Base-by-base conservation (phyloP, 1,140 invertebrate genomes). In the Megathymus violae region DNA sequence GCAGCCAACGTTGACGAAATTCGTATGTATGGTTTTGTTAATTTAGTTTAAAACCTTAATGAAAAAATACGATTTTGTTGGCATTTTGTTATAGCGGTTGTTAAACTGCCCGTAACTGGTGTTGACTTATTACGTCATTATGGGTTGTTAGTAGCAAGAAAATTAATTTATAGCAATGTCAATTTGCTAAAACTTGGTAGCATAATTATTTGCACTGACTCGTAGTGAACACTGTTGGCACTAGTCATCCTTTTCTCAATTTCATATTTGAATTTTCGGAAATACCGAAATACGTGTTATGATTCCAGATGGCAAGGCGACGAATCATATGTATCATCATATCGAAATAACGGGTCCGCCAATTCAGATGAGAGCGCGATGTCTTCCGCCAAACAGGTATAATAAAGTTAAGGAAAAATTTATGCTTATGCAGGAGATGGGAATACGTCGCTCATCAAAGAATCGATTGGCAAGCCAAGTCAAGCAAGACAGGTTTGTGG, bases 101-200 rank as follows among this genome's bases (percentile, higher is more conserved):
- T 86, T 0, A 48, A 50, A 0, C 71, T 76, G 52, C 68, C 88
- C 0, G 85, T 91, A 6, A 74, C 89, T 3, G 87, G 85, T n/a
- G 82, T 84, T 0, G 87, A 90, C 62, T 85, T 89, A 64, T 64
- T 92, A 16, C 14, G 25, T 0, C 43, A 82, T 54, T 81, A 72
- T 62, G 63, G 71, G 0, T 48, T 91, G 9, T 46, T 88, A 0
- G 76, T 88, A 0, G 82, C 10, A 38, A 65, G 4, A 64, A 68
- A 5, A 16, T 52, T 89, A 5, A 51, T 85, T 10, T 82, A 91
- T n/a, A 11, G 10, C 13, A 1, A 11, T n/a, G 25, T 17, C n/a
- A 47, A n/a, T 22, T 11, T 47, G 22, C 19, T 22, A 15, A 19
- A 14, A 9, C 2, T 43, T 43, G 16, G 13, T 4, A 3, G 13